These are phyloP conservation scores for Cecidostiba fungosa DNA, from an alignment of 2,888 invertebrate species.

Conservation along the genomic window DNA sequence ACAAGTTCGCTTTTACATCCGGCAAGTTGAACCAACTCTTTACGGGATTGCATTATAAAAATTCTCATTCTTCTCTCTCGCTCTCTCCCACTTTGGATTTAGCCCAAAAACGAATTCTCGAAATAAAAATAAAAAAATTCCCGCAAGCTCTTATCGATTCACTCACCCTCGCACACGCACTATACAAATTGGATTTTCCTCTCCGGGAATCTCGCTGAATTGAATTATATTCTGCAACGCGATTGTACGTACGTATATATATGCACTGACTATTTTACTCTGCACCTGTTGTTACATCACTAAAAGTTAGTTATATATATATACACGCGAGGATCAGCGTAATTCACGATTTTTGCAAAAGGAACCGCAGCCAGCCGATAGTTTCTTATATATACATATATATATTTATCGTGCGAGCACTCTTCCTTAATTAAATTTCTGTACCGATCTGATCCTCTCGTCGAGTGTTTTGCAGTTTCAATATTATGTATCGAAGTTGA, in stretches of 20 bases:
- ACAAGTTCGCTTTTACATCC: not conserved
- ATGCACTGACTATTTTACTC: not conserved
- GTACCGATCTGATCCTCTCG: not conserved
- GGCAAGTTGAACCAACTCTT: slow-evolving; percentile 13
- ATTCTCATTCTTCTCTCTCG: not conserved
- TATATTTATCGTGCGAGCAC: slow-evolving; percentile 30
- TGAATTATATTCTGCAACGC: slow-evolving; percentile 4
- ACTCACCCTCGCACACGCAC: not conserved
- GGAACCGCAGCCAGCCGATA: not conserved
- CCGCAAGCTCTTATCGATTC: slow-evolving; percentile 31
- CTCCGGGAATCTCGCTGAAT: slow-evolving; percentile 20
- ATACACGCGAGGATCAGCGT: not conserved
- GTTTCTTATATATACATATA: slow-evolving; percentile 34
- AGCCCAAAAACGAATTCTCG: slow-evolving; percentile 29
- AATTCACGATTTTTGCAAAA: slow-evolving; percentile 15
- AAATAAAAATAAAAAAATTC: not conserved
- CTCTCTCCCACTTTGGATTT: too few species aligned
- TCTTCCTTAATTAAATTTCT: slow-evolving; percentile 51
- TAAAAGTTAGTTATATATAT: not conserved
- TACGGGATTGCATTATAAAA: slow-evolving; percentile 30
- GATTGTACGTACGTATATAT: not conserved
- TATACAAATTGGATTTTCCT: slow-evolving; percentile 41
- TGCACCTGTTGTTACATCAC: not conserved
- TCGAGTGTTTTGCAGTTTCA: not conserved
- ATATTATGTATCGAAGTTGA: not conserved